Base-by-base conservation (phyloP, 2,797 vertebrate genomes). In the Nannoperca australis region DNA sequence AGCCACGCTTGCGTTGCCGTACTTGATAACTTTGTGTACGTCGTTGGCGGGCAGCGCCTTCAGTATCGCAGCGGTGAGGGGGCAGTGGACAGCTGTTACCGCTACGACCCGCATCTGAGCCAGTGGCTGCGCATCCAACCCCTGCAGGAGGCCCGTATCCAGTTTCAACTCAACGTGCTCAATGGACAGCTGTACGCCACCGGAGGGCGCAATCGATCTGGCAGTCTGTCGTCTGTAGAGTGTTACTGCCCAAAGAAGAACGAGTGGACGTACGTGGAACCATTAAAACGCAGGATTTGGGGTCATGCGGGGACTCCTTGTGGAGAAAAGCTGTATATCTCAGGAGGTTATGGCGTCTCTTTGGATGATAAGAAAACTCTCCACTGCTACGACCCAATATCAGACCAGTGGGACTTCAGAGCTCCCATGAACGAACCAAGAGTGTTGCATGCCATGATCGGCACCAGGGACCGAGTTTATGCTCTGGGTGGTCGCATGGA, bases 11-110 rank as follows among this genome's bases (percentile, higher is more conserved):
- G 98, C 0, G 96, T 98, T 11, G 97, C 98, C 0, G 96, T 97
- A 22, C 94, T 99, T 0, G 97, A 99, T 78, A 99, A 99, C 87
- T 99, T 99, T 0, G 97, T 99, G 34, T 99, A 99, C 0, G 73
- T 99, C 0, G 96, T 97, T 0, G 98, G 98, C 0, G 98, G 98
- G 1, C 98, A 99, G 89, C 97, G 98, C 73, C 90, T 99, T 64
- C 98, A 99, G 91, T 97, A 98, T 90, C 97, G 98, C 49, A 99
- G 98, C 0, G 98, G 98, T 0, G 98, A 99, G 87, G 98, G 98
- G 0, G 98, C 98, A 0, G 96, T 98, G 6, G 97, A 97, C 1
- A 73, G 92, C 72, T 97, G 96, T 76, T 98, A 96, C 73, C 97
- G 98, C 17, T 99, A 97, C 0, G 97, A 99, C 81, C 97, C 98